phyloP scores from a whole-genome alignment of 2,888 invertebrate genomes.

The Bursaphelenchus okinawaensis region DNA sequence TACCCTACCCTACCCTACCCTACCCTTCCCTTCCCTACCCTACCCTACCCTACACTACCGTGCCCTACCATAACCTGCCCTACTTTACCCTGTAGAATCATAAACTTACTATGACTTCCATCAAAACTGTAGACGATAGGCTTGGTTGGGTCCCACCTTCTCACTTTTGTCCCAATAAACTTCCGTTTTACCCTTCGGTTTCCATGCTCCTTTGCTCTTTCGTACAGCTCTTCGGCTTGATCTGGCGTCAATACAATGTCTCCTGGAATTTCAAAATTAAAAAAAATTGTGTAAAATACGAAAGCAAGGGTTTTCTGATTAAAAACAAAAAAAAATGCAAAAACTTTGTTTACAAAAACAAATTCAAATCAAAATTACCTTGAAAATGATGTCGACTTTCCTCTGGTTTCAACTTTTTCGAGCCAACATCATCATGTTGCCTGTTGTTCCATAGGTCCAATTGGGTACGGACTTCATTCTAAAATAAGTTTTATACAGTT shows the following conservation, averaged over 20 bases:
- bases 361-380: conserved; percentile 22
- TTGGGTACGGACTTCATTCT: conserved; percentile 22
- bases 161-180: conserved; percentile 52
- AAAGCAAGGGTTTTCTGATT: not conserved
- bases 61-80: no score
- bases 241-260: conserved; percentile 55
- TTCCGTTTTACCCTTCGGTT: conserved; percentile 39
- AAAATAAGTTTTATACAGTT: no score
- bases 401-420: conserved; percentile 35
- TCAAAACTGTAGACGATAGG: conserved; percentile 57
- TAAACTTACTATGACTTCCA: conserved; percentile 48
- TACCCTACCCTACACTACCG: no score
- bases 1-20: no score
- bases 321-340: conserved; percentile 1
- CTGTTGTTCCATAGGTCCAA: conserved; percentile 18
- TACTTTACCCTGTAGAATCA: no score
- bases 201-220: conserved; percentile 33
- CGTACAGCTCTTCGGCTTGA: conserved; percentile 50
- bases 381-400: conserved; percentile 51
- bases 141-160: conserved; percentile 52
- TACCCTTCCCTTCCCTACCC: no score
- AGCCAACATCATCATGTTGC: conserved; percentile 17
- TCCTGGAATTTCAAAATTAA: conserved; percentile 33
- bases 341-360: not conserved
- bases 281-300: no score